Conservation (phyloP, 2,113 vertebrate species). For the Salvelinus sp. region DNA sequence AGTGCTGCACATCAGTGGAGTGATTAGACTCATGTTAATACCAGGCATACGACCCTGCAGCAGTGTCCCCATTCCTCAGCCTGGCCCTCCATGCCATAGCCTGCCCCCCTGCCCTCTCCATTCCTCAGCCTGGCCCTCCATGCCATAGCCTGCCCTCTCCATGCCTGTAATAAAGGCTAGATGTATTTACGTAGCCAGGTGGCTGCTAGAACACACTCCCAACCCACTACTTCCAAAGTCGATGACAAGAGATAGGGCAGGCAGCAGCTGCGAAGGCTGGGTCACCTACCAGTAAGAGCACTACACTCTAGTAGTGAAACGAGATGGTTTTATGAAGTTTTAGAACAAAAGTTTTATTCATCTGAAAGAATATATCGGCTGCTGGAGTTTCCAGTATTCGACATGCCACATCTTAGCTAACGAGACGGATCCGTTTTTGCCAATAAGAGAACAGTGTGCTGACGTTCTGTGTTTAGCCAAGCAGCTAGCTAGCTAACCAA, state of each 20-base stretch:
- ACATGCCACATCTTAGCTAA: no score
- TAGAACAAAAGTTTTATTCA: no score
- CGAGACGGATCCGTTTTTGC: no score
- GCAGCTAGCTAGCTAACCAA: no score
- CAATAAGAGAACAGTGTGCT: no score
- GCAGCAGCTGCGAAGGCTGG: constrained; percentile 65
- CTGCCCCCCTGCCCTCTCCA: not conserved
- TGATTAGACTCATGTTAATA: constrained; percentile 54
- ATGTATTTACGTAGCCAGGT: constrained; percentile 24
- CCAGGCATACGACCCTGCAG: constrained; percentile 23
- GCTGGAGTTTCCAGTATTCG: no score
- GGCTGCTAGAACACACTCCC: no score
- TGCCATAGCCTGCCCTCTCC: not conserved
- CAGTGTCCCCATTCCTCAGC: constrained; percentile 15
- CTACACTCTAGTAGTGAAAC: not conserved
- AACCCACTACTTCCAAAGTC: not conserved
- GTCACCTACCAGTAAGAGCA: constrained; percentile 51
- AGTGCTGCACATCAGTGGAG: constrained; percentile 32
- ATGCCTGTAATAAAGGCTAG: constrained; percentile 16
- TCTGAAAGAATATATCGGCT: no score
- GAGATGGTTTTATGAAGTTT: no score
- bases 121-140: not conserved
- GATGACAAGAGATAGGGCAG: constrained; percentile 48
- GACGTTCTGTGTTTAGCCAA: no score
- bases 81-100: not conserved